Conservation (phyloP, 2,113 vertebrate genomes). For the Circaetus gallicus region DNA sequence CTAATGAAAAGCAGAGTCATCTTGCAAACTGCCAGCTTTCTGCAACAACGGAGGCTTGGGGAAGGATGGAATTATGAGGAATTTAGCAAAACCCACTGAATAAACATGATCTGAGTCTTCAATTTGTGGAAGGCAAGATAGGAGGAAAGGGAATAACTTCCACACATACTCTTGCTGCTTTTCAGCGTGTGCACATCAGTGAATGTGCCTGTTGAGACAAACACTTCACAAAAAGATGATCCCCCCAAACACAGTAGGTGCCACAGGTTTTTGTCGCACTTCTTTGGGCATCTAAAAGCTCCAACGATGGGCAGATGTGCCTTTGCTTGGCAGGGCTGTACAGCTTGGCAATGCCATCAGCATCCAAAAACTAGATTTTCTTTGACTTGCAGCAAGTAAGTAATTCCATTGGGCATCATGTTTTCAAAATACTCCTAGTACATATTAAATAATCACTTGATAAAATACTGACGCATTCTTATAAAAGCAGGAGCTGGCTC, state of each 20-base stretch:
- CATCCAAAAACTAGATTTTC: neutral
- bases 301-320: neutral
- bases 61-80: neutral
- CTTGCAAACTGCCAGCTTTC: neutral
- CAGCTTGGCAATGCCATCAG: neutral
- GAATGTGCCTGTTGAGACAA: neutral
- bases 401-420: neutral
- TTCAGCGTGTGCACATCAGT: neutral
- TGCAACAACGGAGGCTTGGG: neutral
- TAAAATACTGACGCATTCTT: neutral
- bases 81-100: conserved; percentile 8
- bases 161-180: neutral
- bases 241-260: neutral
- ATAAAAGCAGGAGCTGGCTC: neutral
- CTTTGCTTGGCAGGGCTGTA: neutral
- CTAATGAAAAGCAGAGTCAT: neutral
- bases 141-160: neutral
- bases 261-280: neutral
- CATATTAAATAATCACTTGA: neutral
- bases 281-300: neutral
- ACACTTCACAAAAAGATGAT: neutral
- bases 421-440: neutral
- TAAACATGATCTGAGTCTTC: neutral
- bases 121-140: neutral
- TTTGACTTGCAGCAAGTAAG: neutral